Base-by-base conservation (phyloP, 2,888 invertebrate genomes). In the Criorhina ranunculi region DNA sequence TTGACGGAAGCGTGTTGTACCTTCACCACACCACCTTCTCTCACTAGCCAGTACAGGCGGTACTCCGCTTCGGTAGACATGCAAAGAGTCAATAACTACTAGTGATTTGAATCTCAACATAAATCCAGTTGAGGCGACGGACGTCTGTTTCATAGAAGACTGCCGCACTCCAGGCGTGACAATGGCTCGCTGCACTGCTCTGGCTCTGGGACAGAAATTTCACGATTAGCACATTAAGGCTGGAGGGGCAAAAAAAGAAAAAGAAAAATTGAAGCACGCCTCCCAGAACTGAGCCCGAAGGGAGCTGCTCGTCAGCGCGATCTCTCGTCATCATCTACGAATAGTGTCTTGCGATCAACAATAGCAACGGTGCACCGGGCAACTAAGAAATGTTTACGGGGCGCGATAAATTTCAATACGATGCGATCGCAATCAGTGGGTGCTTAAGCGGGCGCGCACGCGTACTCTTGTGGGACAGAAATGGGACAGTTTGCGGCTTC, bases 61-160 rank as follows among this genome's bases (percentile, higher is more conserved):
- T 51, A 49, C 55, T 46, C 33, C 72, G 59, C 75, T 72, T 78
- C 80, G 76, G 76, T 79, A 59, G 80, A 86, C 86, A 86, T 81
- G 80, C 86, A 80, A 80, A 81, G 86, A 86, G 86, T 86, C 86
- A 86, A 81, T 86, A 86, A 86, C 85, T 76, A 69, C 76, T 19
- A 72, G 66, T 51, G 86, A 86, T 86, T 77, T 60, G 35, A 77
- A 86, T 86, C 86, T 86, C 9, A 57, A 70, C 76, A 81, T 77
- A 77, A 86, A 86, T 80, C 72, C 42, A 55, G 76, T 67, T 33
- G 62, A 77, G 51, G 62, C 80, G 80, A 80, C 31, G 53, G 67
- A 80, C 76, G 70, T 49, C 66, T 75, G 49, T 75, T 83, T 57
- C 67, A 67, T 67, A 67, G 62, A 60, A 70, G 67, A 19, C 69